Conservation (phyloP, 1,140 invertebrate species). For the Pseudomyrmex gracilis region DNA sequence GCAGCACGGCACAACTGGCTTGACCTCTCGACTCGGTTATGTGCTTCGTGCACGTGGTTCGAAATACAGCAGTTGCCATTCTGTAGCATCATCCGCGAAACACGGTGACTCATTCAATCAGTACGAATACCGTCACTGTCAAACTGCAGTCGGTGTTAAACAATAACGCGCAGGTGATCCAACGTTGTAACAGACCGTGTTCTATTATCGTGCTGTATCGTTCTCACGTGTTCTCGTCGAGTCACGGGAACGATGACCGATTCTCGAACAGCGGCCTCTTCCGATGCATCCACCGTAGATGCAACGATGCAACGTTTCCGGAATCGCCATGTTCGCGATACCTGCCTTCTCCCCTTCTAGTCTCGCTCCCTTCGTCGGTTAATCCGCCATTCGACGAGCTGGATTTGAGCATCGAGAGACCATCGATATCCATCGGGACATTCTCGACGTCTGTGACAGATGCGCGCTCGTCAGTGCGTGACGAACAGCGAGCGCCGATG, state of each 20-base stretch:
- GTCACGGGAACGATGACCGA: constrained; percentile 52
- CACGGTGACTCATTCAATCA: constrained; percentile 43
- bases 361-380: background rate
- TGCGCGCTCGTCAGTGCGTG: constrained; percentile 48
- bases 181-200: constrained; percentile 10
- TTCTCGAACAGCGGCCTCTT: constrained; percentile 56
- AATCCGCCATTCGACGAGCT: constrained; percentile 62
- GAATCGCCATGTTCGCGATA: constrained; percentile 40
- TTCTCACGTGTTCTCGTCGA: constrained; percentile 59
- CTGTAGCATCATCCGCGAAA: constrained; percentile 10
- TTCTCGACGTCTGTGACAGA: constrained; percentile 63
- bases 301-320: constrained; percentile 58
- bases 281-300: constrained; percentile 32
- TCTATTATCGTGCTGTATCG: constrained; percentile 22
- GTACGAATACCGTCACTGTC: constrained; percentile 54
- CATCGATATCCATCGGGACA: constrained; percentile 70
- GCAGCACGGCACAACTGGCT: constrained; percentile 33
- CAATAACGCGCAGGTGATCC: constrained; percentile 59
- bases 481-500: constrained; percentile 48
- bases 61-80: constrained; percentile 8
- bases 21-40: constrained; percentile 20
- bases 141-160: constrained; percentile 48
- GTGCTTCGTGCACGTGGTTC: background rate
- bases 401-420: constrained; percentile 69
- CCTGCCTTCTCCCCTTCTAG: background rate